Percentiles rank a stretch among this genome's conserved stretches.
Evolutionary conservation across 1,140 invertebrate genomes (phyloP).

Genomic region (Ceratosolen solmsi): DNA sequence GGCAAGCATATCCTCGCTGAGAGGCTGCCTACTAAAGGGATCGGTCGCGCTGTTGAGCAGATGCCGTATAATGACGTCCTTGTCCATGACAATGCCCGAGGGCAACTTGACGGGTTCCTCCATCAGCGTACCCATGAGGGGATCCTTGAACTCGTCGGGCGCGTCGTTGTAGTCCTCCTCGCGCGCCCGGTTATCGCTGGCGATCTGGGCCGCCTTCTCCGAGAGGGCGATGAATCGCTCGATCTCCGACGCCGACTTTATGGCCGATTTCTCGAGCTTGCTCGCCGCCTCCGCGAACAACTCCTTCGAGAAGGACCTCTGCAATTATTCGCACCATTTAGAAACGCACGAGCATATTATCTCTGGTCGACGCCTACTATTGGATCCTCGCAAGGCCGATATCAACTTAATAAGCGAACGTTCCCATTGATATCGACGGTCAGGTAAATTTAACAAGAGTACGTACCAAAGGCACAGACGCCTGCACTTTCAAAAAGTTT

Average conservation of each 20-base stretch:
- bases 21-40: constrained; percentile 95
- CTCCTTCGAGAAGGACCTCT: constrained; percentile 94
- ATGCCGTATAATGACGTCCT: constrained; percentile 93
- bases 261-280: constrained; percentile 84
- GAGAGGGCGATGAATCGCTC: constrained; percentile 88
- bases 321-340: constrained; percentile 59
- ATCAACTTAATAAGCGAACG: too few species aligned
- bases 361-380: too few species aligned
- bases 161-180: constrained; percentile 96
- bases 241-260: constrained; percentile 88
- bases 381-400: too few species aligned
- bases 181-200: constrained; percentile 87
- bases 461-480: too few species aligned
- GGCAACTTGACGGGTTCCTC: constrained; percentile 95
- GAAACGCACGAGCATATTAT: too few species aligned
- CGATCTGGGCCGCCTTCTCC: constrained; percentile 84
- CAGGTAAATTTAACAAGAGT: too few species aligned
- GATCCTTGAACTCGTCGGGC: constrained; percentile 97
- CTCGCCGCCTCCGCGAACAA: constrained; percentile 92
- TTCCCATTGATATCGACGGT: too few species aligned
- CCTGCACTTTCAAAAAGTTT: too few species aligned
- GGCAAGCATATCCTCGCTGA: constrained; percentile 90
- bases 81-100: constrained; percentile 96
- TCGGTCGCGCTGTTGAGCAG: constrained; percentile 96
- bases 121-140: constrained; percentile 98